Evolutionary conservation across 2,113 vertebrate genomes (phyloP), one percentile per base, ranked within the genome.

Genomic region (Amphilophus citrinellus): DNA sequence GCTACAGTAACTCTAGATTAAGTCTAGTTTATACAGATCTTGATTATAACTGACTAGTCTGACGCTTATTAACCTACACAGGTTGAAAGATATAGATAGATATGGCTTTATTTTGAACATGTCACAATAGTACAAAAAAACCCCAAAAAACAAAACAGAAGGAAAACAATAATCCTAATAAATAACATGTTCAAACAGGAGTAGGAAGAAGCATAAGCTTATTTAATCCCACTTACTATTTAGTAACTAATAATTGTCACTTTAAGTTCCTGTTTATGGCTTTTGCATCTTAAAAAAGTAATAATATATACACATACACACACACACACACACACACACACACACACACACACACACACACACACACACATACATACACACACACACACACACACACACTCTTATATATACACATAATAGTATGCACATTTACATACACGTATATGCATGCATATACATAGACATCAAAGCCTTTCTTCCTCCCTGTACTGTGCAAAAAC

Each of bases 401-500:
- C 27, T 27, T 27, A 11, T 3, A 39, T 10, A 22, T 39, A 20
- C 1, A 63, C 20, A 27, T 27, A 27, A 27, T 27, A 27, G 27
- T 27, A 27, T 27, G 39, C 35, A 63, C 35, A 63, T n/a, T n/a
- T 42, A 65, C 0, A 42, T 42, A 42, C 22, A 42, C 11, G n/a
- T 65, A 20, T 63, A 39, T 39, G 39, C 37, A 42, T 13, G 42
- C 13, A 44, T 20, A 65, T 42, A 42, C 11, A 65, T 66, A 3
- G n/a, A 44, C 39, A 65, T 65, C 20, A 63, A 65, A 65, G 11
- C 20, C 20, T 42, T n/a, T 63, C 10, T 22, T 3, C 37, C 37
- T 3, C 37, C 37, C 37, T 5, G n/a, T 44, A 13, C n/a, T 7
- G 22, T 44, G 39, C 7, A 65, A 66, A 66, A 66, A 66, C 0